phyloP scores from a whole-genome alignment of 2,888 invertebrate genomes.

The Molanna angustata region DNA sequence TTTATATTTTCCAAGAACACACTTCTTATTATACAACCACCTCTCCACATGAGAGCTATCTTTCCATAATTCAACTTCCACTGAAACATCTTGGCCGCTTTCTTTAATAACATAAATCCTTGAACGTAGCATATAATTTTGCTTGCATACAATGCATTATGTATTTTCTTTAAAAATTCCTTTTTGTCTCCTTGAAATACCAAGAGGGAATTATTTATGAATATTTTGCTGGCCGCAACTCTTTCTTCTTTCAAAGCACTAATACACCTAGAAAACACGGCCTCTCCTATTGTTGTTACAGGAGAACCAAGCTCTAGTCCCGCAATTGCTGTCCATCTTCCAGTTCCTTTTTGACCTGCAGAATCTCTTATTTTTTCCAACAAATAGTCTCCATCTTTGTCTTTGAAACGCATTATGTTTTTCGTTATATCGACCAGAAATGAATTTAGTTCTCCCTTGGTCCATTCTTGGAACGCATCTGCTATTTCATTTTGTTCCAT shows the following conservation, averaged over 20 bases:
- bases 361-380: slow-evolving; percentile 92
- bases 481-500: slow-evolving; percentile 81
- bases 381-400: slow-evolving; percentile 71
- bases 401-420: slow-evolving; percentile 89
- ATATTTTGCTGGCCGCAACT: slow-evolving; percentile 71
- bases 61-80: slow-evolving; percentile 98
- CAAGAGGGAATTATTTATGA: slow-evolving; percentile 64
- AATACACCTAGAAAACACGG: slow-evolving; percentile 94
- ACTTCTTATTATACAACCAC: slow-evolving; percentile 97
- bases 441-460: slow-evolving; percentile 91
- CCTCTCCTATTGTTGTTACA: slow-evolving; percentile 97
- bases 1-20: slow-evolving; percentile 57
- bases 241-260: slow-evolving; percentile 90
- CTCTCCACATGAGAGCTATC: slow-evolving; percentile 99
- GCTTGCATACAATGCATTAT: slow-evolving; percentile 91
- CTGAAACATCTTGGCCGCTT: slow-evolving; percentile 78
- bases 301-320: slow-evolving; percentile 95
- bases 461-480: slow-evolving; percentile 88
- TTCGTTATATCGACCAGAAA: slow-evolving; percentile 97
- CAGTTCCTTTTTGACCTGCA: slow-evolving; percentile 98
- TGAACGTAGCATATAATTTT: slow-evolving; percentile 99
- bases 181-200: slow-evolving; percentile 12
- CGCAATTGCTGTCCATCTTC: slow-evolving; percentile 98
- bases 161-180: slow-evolving; percentile 78
- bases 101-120: slow-evolving; percentile 92